Conservation (phyloP, 2,797 vertebrate genomes). For the Australoheros facetus region DNA sequence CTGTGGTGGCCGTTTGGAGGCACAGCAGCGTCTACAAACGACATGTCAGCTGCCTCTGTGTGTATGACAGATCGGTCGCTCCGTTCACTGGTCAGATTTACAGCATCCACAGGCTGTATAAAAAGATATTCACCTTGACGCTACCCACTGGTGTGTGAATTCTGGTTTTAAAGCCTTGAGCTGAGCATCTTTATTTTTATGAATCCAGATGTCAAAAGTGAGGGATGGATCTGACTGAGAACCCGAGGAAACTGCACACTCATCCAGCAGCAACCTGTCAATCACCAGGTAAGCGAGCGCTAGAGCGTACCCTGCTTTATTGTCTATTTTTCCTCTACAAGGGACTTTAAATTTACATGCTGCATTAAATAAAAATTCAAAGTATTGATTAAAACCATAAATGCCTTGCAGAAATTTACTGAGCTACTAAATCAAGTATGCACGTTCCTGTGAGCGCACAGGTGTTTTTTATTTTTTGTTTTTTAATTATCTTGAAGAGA, state of each 20-base stretch:
- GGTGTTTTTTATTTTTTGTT: neutral
- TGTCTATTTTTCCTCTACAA: neutral
- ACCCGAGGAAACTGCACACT: neutral
- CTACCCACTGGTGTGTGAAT: neutral
- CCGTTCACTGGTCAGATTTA: neutral
- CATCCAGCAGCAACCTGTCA: slow-evolving; percentile 1
- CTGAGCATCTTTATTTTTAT: neutral
- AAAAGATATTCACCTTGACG: neutral
- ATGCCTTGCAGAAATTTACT: neutral
- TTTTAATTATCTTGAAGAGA: neutral
- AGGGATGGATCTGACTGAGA: neutral
- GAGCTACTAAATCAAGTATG: neutral
- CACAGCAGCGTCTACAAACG: neutral
- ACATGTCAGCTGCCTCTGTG: neutral
- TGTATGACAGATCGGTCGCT: neutral
- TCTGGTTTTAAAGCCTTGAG: neutral
- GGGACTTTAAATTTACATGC: neutral
- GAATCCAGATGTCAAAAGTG: neutral
- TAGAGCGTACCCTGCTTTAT: neutral
- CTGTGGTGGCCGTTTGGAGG: neutral
- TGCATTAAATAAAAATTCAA: neutral
- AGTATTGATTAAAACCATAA: neutral
- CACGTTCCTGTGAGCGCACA: neutral
- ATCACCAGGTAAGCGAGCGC: neutral
- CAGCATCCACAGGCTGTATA: neutral